Conservation (phyloP, 2,113 vertebrate species). For the Misgurnus anguillicaudatus region DNA sequence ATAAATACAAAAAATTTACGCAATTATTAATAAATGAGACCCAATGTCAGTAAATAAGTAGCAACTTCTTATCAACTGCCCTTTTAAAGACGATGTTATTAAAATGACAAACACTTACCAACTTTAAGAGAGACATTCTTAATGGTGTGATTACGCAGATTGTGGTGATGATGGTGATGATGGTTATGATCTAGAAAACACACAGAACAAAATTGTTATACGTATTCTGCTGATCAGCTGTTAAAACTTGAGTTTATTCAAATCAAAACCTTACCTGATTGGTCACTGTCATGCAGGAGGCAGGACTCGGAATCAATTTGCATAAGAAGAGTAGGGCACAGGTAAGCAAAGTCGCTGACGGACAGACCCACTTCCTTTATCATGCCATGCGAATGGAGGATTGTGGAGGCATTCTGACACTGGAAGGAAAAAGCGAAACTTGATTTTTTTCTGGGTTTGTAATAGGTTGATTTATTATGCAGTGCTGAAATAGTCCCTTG, state of each 20-base stretch:
- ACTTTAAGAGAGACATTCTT: constrained; percentile 75
- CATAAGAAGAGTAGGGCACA: constrained; percentile 92
- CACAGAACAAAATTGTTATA: constrained; percentile 42
- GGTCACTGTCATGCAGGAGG: constrained; percentile 73
- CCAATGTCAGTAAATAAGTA: too few relatives aligned
- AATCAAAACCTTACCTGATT: constrained; percentile 27
- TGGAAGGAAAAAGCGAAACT: constrained; percentile 53
- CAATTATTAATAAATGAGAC: too few relatives aligned
- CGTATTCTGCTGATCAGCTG: background rate
- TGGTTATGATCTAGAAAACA: constrained; percentile 43
- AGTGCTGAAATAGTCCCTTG: too few relatives aligned
- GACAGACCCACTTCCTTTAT: constrained; percentile 73
- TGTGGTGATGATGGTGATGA: constrained; percentile 49
- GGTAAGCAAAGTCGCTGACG: constrained; percentile 82
- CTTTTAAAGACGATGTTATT: background rate
- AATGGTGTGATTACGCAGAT: constrained; percentile 43
- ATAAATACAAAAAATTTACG: too few relatives aligned
- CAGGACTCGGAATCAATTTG: constrained; percentile 89
- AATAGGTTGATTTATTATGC: background rate
- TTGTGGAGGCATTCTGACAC: constrained; percentile 87
- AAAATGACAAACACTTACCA: constrained; percentile 69
- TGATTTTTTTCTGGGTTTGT: background rate
- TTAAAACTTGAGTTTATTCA: background rate
- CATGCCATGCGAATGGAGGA: constrained; percentile 89
- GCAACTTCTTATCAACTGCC: too few relatives aligned